These are phyloP conservation scores for Calliopum simillimum DNA, from an alignment of 2,888 invertebrate species.

Conservation along the genomic window DNA sequence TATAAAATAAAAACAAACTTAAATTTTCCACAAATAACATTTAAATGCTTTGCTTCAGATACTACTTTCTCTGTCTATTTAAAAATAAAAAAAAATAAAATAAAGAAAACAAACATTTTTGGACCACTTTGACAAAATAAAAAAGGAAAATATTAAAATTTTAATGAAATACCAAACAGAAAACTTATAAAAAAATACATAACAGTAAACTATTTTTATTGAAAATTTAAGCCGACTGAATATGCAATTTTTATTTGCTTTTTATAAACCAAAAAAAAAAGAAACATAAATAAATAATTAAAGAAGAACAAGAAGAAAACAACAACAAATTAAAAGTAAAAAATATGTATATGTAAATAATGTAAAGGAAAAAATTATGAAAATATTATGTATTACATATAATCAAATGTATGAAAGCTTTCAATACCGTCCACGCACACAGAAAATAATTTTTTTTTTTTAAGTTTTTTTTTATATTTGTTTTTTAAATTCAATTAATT, in stretches of 20 bases:
- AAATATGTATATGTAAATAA: slow-evolving; percentile 28
- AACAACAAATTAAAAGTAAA: slow-evolving; percentile 19
- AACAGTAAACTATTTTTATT: slow-evolving; percentile 23
- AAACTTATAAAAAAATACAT: slow-evolving; percentile 5
- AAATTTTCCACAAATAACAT: no score
- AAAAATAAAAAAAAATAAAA: slow-evolving; percentile 23
- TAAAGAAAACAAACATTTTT: slow-evolving; percentile 29
- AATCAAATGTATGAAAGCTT: slow-evolving; percentile 22
- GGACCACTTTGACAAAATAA: slow-evolving; percentile 30
- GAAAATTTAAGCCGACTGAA: slow-evolving; percentile 30
- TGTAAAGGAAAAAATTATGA: slow-evolving; percentile 22
- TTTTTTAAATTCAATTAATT: slow-evolving; percentile 8
- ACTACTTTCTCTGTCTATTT: no score
- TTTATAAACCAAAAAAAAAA: slow-evolving; percentile 17
- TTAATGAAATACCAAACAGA: neutral
- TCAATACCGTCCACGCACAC: slow-evolving; percentile 35
- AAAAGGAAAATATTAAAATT: neutral
- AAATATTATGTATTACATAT: slow-evolving; percentile 5
- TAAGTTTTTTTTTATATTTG: neutral
- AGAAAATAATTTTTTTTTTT: slow-evolving; percentile 12
- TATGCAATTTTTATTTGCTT: slow-evolving; percentile 28
- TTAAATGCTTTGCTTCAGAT: neutral
- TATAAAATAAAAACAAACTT: neutral
- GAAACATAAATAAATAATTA: slow-evolving; percentile 31
- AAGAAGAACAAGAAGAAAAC: slow-evolving; percentile 42